These are phyloP conservation scores for Empidonax traillii DNA, from an alignment of 2,113 vertebrate species.

Conservation along the genomic window DNA sequence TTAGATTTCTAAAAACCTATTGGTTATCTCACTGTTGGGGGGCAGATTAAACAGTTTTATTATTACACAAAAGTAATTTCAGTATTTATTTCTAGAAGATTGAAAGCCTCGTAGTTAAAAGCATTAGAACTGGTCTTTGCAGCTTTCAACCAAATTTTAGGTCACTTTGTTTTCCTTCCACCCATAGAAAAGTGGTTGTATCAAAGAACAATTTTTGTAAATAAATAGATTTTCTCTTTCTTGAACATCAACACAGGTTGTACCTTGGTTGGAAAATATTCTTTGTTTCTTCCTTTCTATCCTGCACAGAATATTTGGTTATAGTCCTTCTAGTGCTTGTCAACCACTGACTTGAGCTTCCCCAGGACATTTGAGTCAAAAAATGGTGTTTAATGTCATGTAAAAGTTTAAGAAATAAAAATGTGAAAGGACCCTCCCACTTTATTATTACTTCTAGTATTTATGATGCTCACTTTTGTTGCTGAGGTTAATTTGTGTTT, in stretches of 20 bases:
- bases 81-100: neutral
- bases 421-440: neutral
- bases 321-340: neutral
- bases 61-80: neutral
- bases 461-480: neutral
- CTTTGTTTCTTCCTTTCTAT: neutral
- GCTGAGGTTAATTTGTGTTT: neutral
- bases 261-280: neutral
- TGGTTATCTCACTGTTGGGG: neutral
- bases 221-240: neutral
- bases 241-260: neutral
- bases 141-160: neutral
- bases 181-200: neutral
- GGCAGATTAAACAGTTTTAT: neutral
- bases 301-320: neutral
- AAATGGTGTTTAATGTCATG: accelerated
- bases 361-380: neutral
- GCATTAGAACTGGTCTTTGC: neutral
- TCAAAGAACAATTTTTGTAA: neutral
- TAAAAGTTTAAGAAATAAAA: neutral
- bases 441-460: neutral
- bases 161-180: neutral
- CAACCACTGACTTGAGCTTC: neutral
- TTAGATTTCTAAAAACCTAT: neutral
- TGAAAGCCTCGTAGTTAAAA: neutral